A percentile compares a stretch with the other conserved stretches of the same genome.
Conservation (phyloP, 2,888 invertebrate genomes). For the Pachydiplax longipennis region DNA sequence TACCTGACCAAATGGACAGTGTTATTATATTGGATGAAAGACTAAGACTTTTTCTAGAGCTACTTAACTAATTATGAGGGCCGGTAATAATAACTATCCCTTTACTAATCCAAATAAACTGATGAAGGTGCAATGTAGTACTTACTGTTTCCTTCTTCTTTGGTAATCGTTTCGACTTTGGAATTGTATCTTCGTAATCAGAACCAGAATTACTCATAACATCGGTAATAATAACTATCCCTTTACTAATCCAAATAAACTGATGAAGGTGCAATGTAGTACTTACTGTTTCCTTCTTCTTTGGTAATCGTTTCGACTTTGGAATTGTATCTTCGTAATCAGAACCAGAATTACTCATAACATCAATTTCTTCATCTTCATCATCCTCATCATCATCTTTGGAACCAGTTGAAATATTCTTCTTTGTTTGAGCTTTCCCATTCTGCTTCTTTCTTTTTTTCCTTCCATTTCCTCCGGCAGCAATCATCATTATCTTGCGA, state of each 20-base stretch:
- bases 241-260: too few relatives aligned
- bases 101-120: too few relatives aligned
- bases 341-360: conserved; percentile 9
- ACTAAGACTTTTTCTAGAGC: too few relatives aligned
- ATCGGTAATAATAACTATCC: too few relatives aligned
- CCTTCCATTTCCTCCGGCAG: conserved; percentile 22
- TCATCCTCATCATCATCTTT: conserved; percentile 1
- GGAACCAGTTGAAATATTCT: not conserved
- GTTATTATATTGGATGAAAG: too few relatives aligned
- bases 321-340: conserved; percentile 20
- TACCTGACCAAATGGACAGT: too few relatives aligned
- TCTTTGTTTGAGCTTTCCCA: not conserved
- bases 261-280: not conserved
- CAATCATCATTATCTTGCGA: conserved; percentile 40
- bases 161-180: conserved; percentile 10
- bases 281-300: conserved; percentile 27
- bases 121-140: not conserved
- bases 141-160: conserved; percentile 21
- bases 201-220: conserved; percentile 17
- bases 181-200: conserved; percentile 17
- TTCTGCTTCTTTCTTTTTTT: conserved; percentile 25
- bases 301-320: conserved; percentile 11
- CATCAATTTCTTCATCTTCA: conserved; percentile 27
- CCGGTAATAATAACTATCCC: too few relatives aligned
- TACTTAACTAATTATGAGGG: too few relatives aligned